Conservation (phyloP, 2,888 invertebrate genomes). For the Petrophora chlorosata region DNA sequence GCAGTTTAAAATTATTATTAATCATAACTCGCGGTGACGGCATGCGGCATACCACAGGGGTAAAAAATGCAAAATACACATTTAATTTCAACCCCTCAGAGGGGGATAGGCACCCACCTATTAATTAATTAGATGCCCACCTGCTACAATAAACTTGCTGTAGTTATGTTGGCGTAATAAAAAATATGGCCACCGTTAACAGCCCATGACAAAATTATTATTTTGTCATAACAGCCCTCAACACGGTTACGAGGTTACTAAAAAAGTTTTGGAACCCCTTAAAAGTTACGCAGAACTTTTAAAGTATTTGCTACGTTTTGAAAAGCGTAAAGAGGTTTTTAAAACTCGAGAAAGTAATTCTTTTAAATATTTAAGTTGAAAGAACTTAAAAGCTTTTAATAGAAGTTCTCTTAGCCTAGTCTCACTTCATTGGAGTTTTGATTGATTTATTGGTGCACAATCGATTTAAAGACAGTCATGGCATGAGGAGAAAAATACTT, state of each 20-base stretch:
- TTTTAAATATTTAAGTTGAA: conserved; percentile 20
- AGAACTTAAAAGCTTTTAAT: conserved; percentile 26
- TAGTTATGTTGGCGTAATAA: conserved; percentile 52
- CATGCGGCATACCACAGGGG: conserved; percentile 54
- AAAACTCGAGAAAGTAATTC: conserved; percentile 16
- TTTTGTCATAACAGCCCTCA: conserved; percentile 27
- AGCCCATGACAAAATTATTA: conserved; percentile 34
- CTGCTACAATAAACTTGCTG: conserved; percentile 64
- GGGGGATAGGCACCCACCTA: conserved; percentile 57
- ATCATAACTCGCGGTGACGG: conserved; percentile 60
- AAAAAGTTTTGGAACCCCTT: conserved; percentile 11
- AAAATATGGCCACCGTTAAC: conserved; percentile 34
- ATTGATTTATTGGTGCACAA: conserved; percentile 40
- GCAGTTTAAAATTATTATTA: conserved; percentile 61
- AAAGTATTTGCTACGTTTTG: conserved; percentile 21
- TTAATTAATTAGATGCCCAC: conserved; percentile 77
- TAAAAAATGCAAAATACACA: conserved; percentile 77
- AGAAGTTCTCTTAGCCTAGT: conserved; percentile 28
- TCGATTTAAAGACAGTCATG: no score
- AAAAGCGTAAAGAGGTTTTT: conserved; percentile 24
- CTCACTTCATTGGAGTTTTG: conserved; percentile 28
- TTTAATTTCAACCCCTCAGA: conserved; percentile 70
- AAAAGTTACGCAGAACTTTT: conserved; percentile 16
- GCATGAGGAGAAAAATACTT: no score
- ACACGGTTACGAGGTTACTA: conserved; percentile 30